Evolutionary conservation across 2,797 vertebrate genomes (phyloP).

Genomic region (Uromys caudimaculatus): DNA sequence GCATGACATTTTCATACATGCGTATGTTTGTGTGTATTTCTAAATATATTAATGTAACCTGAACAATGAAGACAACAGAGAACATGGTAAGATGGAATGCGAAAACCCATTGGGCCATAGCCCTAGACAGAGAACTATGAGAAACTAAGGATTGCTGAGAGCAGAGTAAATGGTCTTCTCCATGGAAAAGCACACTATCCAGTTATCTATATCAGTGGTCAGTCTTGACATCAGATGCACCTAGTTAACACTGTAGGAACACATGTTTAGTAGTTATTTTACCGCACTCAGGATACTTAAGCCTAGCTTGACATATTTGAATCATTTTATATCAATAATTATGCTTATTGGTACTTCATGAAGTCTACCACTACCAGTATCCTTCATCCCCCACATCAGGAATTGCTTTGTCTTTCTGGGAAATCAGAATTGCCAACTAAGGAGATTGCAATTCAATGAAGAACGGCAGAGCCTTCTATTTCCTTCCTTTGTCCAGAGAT

Average conservation of each 20-base stretch:
- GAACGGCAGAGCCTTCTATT: background rate
- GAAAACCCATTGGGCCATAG: background rate
- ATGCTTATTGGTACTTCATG: background rate
- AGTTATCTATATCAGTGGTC: background rate
- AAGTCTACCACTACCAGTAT: background rate
- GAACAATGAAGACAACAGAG: background rate
- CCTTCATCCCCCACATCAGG: background rate
- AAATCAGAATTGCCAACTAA: conserved; percentile 37
- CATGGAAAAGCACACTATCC: background rate
- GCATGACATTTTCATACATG: background rate
- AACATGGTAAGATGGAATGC: background rate
- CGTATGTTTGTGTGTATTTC: background rate
- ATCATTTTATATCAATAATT: background rate
- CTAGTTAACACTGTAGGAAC: background rate
- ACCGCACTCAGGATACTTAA: background rate
- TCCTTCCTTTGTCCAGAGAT: conserved; percentile 28
- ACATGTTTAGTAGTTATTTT: background rate
- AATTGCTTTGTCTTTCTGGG: conserved; percentile 59
- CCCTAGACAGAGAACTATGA: background rate
- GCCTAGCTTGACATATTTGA: background rate
- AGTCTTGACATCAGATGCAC: background rate
- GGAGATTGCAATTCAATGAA: conserved; percentile 44
- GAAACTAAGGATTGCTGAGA: background rate
- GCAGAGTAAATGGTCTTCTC: background rate
- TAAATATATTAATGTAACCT: background rate